Conservation (phyloP, 2,797 vertebrate species). For the Hypotaenidia okinawae region DNA sequence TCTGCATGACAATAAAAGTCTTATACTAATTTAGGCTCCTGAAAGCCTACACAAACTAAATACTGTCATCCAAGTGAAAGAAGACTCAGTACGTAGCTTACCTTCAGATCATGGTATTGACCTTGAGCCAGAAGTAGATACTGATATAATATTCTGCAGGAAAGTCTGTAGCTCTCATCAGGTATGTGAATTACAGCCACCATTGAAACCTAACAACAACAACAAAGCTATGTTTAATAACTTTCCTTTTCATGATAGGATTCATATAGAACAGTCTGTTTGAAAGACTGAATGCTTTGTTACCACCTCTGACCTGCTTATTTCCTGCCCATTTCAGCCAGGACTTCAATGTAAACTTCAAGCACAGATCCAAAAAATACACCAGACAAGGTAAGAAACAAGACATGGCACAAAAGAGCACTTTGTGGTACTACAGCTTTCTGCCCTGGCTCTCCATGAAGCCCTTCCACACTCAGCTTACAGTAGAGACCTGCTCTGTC, state of each 20-base stretch:
- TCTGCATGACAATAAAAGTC: constrained; percentile 1
- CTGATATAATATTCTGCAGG: constrained; percentile 89
- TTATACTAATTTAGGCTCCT: neutral
- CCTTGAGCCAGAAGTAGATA: constrained; percentile 91
- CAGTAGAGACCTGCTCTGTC: neutral
- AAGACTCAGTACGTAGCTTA: constrained; percentile 42
- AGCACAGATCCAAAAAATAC: neutral
- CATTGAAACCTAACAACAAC: constrained; percentile 83
- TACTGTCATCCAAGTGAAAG: neutral
- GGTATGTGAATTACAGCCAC: constrained; percentile 91
- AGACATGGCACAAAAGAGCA: neutral
- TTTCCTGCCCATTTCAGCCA: neutral
- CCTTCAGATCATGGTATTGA: constrained; percentile 93
- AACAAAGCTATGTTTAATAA: neutral
- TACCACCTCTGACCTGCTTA: neutral
- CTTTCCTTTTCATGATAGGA: neutral
- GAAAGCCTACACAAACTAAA: constrained; percentile 30
- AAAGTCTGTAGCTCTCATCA: constrained; percentile 87
- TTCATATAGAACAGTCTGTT: neutral
- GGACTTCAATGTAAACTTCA: neutral
- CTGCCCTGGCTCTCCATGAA: neutral
- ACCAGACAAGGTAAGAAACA: neutral
- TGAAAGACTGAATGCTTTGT: neutral
- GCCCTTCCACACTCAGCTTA: neutral
- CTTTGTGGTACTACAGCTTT: neutral